A percentile compares a stretch with the other conserved stretches of the same genome.
These are phyloP conservation scores for Cetoscarus ocellatus DNA, from an alignment of 2,797 vertebrate species.

Conservation along the genomic window DNA sequence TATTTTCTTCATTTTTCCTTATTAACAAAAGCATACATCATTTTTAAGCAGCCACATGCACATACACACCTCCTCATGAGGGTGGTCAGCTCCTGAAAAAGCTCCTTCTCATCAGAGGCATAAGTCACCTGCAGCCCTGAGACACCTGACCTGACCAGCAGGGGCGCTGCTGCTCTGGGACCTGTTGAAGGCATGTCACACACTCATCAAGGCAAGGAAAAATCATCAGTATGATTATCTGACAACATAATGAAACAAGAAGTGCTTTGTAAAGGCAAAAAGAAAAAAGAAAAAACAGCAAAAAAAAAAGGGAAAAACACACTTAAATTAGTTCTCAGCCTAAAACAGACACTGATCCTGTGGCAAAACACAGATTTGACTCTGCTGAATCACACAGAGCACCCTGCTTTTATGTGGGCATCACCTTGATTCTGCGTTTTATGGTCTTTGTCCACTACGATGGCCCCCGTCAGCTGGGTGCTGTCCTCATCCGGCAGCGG, in stretches of 20 bases:
- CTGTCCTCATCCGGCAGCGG: constrained; percentile 81
- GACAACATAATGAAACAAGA: background rate
- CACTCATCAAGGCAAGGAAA: background rate
- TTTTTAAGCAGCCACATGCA: background rate
- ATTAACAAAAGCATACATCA: too few relatives aligned
- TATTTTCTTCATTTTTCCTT: too few relatives aligned
- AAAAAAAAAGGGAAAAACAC: background rate
- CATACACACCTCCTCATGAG: constrained; percentile 90
- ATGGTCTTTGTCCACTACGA: constrained; percentile 90
- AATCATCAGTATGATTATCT: background rate
- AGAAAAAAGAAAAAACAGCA: background rate
- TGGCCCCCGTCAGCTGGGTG: constrained; percentile 89
- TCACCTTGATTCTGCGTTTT: constrained; percentile 80
- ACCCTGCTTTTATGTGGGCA: too few relatives aligned
- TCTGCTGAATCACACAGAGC: too few relatives aligned
- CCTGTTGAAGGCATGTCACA: constrained; percentile 75
- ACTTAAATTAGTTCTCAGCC: too few relatives aligned
- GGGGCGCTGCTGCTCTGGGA: constrained; percentile 86
- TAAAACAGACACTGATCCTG: too few relatives aligned
- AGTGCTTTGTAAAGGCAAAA: background rate
- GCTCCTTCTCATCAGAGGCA: constrained; percentile 90
- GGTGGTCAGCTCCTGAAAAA: constrained; percentile 92
- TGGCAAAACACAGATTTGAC: too few relatives aligned
- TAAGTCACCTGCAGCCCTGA: constrained; percentile 93
- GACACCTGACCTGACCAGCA: constrained; percentile 95